Conservation (phyloP, 2,888 invertebrate species). For the Chesias legatella region DNA sequence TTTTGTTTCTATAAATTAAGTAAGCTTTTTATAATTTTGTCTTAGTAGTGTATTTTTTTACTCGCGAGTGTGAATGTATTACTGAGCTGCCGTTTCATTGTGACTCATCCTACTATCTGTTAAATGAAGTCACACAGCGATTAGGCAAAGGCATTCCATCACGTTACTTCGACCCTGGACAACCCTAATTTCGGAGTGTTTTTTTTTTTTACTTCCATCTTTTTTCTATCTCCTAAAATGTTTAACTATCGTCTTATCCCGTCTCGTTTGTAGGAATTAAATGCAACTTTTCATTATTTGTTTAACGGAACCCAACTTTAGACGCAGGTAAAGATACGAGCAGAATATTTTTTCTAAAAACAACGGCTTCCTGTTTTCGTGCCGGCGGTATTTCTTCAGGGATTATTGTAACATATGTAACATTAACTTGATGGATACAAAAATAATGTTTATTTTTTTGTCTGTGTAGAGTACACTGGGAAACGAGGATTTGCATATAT, state of each 20-base stretch:
- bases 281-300: constrained; percentile 39
- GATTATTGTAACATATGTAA: constrained; percentile 72
- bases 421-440: constrained; percentile 75
- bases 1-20: too few species aligned
- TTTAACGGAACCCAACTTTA: constrained; percentile 48
- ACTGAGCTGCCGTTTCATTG: neutral
- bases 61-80: too few species aligned
- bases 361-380: constrained; percentile 37
- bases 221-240: too few species aligned
- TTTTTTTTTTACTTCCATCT: too few species aligned
- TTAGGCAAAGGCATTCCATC: constrained; percentile 16
- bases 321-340: constrained; percentile 39
- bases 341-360: constrained; percentile 45
- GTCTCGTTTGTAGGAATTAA: constrained; percentile 5
- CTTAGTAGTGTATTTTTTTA: too few species aligned
- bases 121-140: constrained; percentile 7
- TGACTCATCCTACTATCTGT: constrained; percentile 9
- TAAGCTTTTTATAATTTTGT: too few species aligned
- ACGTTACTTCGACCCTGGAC: neutral
- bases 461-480: constrained; percentile 22
- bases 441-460: constrained; percentile 77
- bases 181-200: too few species aligned
- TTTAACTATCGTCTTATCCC: constrained; percentile 3
- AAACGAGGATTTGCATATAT: too few species aligned
- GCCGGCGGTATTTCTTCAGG: constrained; percentile 35